These are phyloP conservation scores for Oxystoma pomonae DNA, from an alignment of 2,888 invertebrate species.

Conservation along the genomic window DNA sequence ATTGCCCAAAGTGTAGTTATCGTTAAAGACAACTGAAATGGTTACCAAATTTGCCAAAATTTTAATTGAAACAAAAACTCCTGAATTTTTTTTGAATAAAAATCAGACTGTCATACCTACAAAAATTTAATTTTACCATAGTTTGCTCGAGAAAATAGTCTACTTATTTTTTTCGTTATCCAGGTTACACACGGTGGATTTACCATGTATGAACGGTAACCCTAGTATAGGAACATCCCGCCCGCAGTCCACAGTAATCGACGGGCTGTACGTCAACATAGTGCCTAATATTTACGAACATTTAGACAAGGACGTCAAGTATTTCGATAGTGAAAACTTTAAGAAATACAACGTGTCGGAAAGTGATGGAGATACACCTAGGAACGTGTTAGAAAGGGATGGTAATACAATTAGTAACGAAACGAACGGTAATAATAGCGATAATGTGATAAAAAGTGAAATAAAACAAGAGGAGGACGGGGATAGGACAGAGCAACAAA, in stretches of 20 bases:
- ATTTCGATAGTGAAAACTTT: slow-evolving; percentile 43
- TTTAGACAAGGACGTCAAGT: slow-evolving; percentile 37
- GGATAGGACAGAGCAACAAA: slow-evolving; percentile 18
- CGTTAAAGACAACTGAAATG: too few relatives aligned
- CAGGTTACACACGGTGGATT: slow-evolving; percentile 44
- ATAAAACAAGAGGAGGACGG: slow-evolving; percentile 13
- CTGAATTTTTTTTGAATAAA: too few relatives aligned
- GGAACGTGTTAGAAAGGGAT: background rate
- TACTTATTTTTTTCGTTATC: too few relatives aligned
- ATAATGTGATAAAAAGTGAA: slow-evolving; percentile 26
- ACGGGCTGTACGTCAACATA: slow-evolving; percentile 44
- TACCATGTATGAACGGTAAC: slow-evolving; percentile 44
- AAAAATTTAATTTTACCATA: too few relatives aligned
- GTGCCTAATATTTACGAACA: slow-evolving; percentile 48
- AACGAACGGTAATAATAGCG: slow-evolving; percentile 24
- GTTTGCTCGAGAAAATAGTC: too few relatives aligned
- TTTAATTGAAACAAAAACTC: too few relatives aligned
- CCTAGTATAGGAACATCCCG: slow-evolving; percentile 30
- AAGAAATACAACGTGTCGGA: slow-evolving; percentile 47
- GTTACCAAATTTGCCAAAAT: too few relatives aligned
- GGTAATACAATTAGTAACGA: slow-evolving; percentile 16
- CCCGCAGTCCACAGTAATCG: slow-evolving; percentile 24
- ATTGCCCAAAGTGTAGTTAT: too few relatives aligned
- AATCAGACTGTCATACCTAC: too few relatives aligned
- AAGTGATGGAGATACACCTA: slow-evolving; percentile 4